A percentile compares a stretch with the other conserved stretches of the same genome.
These are phyloP conservation scores for Stigmatopora nigra DNA, from an alignment of 2,113 vertebrate genomes.

Conservation along the genomic window DNA sequence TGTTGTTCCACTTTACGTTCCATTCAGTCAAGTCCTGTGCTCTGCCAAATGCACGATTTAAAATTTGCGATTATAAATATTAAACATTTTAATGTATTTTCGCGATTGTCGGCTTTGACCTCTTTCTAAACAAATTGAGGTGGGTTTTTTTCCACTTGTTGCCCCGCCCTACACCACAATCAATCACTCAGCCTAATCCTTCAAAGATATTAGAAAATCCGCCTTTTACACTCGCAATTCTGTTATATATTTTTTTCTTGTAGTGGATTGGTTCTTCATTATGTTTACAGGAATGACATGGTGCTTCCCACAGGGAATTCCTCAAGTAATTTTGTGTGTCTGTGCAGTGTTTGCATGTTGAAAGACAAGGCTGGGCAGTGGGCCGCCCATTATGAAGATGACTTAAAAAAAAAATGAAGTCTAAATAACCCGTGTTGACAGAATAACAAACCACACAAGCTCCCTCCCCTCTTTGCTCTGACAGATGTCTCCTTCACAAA, in stretches of 20 bases:
- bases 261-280: constrained; percentile 21
- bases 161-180: no score
- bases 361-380: constrained; percentile 36
- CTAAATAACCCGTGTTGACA: constrained; percentile 55
- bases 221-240: background rate
- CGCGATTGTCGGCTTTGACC: no score
- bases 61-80: no score
- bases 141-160: no score
- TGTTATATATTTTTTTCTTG: background rate
- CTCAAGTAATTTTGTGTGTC: constrained; percentile 33
- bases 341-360: constrained; percentile 31
- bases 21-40: no score
- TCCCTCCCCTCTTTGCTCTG: constrained; percentile 39
- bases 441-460: constrained; percentile 74
- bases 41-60: no score
- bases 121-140: no score
- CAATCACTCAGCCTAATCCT: no score
- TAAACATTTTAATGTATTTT: no score
- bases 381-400: constrained; percentile 61
- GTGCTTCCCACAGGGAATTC: constrained; percentile 56
- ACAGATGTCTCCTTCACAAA: constrained; percentile 71
- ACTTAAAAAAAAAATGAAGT: constrained; percentile 49
- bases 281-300: constrained; percentile 36
- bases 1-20: no score
- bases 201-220: no score